Evolutionary conservation across 2,797 vertebrate genomes (phyloP).

Genomic region (Petrocephalus schoutedeni): DNA sequence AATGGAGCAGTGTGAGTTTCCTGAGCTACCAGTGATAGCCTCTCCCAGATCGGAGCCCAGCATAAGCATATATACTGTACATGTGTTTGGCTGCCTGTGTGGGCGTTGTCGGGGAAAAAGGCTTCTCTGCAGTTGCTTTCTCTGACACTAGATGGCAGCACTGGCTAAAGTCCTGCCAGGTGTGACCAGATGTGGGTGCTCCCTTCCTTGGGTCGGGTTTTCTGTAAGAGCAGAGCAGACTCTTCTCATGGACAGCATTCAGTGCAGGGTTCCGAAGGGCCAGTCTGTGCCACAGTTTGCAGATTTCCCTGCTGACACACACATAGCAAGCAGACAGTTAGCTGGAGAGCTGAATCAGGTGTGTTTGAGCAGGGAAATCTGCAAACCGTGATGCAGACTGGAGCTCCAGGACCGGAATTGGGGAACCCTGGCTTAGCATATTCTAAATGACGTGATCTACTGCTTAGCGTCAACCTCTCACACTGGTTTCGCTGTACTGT

Average conservation of each 20-base stretch:
- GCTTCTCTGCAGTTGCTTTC: slow-evolving; percentile 15
- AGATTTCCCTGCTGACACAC: too few relatives aligned
- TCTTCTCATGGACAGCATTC: background rate
- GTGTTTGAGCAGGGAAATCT: too few relatives aligned
- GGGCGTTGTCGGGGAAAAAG: slow-evolving; percentile 4
- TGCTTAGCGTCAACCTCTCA: background rate
- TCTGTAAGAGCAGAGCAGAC: background rate
- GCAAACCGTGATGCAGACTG: too few relatives aligned
- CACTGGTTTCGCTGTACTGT: background rate
- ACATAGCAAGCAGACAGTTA: too few relatives aligned
- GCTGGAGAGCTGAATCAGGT: too few relatives aligned
- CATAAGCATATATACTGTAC: background rate
- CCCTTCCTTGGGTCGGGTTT: background rate
- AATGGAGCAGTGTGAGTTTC: background rate
- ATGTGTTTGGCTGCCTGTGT: background rate
- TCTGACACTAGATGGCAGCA: slow-evolving; percentile 50
- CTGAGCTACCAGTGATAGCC: background rate
- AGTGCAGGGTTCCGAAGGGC: too few relatives aligned
- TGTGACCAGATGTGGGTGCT: background rate
- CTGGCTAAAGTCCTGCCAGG: slow-evolving; percentile 34
- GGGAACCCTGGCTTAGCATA: background rate
- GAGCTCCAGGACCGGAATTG: background rate
- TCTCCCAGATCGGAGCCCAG: background rate
- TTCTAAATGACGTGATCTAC: background rate
- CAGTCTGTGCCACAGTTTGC: too few relatives aligned